Evolutionary conservation across 2,797 vertebrate genomes (phyloP), one percentile per base, ranked within the genome.

Genomic region (Graptemys geographica): DNA sequence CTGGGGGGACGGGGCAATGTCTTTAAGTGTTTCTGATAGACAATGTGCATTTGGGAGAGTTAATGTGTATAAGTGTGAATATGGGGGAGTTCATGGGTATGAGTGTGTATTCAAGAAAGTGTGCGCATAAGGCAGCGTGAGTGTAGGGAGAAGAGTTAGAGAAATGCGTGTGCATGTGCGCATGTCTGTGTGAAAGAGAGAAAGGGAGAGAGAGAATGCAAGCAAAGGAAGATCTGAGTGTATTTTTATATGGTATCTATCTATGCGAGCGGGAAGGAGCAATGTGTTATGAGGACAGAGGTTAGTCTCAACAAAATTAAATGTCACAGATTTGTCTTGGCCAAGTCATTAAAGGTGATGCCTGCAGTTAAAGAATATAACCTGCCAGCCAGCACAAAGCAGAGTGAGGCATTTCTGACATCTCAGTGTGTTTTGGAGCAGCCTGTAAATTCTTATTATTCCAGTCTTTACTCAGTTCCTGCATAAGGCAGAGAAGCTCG

Each of bases 251-350:
- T 51, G 33, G 53, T 86, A 92, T n/a, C 56, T 88, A 87, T 80
- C 62, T 91, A 11, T 59, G 56, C 5, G 79, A 94, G n/a, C 87
- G 6, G 33, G 72, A 96, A 93, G 62, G 25, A 97, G 23, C 16
- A 94, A 94, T 90, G 90, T 82, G 83, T 82, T 86, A 23, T 47
- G 84, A 52, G 27, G 72, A 95, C 28, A 83, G 57, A 89, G 84
- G 62, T 83, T 92, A 90, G 62, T 69, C 72, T 79, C 84, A 91
- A 91, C 33, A 92, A 91, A 96, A 96, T 95, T 94, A 95, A 95
- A 96, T 84, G 83, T 41, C 92, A 93, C 31, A 92, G 84, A 90
- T 92, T 93, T 84, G 74, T 83, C 69, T 31, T 86, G 86, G 88
- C 94, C 92, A 87, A 65, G 37, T 33, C 25, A 65, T 52, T 33